Conservation (phyloP, 2,797 vertebrate genomes). For the Triplophysa yarkandensis region DNA sequence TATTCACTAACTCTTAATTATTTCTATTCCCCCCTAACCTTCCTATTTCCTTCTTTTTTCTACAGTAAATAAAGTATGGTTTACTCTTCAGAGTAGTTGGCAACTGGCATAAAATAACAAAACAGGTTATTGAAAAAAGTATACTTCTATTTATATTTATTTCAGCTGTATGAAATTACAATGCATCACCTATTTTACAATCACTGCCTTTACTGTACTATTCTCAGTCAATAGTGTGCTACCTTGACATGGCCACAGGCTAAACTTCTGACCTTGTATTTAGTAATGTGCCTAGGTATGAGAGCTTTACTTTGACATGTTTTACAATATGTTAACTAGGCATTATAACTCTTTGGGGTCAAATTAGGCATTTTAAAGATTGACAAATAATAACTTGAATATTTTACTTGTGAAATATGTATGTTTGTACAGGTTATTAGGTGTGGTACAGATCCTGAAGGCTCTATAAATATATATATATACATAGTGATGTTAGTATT, state of each 20-base stretch:
- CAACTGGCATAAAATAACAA: no score
- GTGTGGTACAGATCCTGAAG: slow-evolving; percentile 34
- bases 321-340: slow-evolving; percentile 17
- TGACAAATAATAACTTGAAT: slow-evolving; percentile 1
- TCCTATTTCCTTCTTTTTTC: no score
- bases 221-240: slow-evolving; percentile 18
- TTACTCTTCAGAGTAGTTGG: no score
- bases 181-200: neutral
- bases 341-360: slow-evolving; percentile 4
- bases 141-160: slow-evolving; percentile 14
- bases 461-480: neutral
- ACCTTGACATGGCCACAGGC: slow-evolving; percentile 31
- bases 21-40: neutral
- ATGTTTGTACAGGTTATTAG: slow-evolving; percentile 23
- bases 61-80: no score
- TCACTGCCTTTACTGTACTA: slow-evolving; percentile 13
- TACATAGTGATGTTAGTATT: slow-evolving; percentile 19
- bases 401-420: slow-evolving; percentile 11
- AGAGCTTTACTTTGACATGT: slow-evolving; percentile 19
- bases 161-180: neutral
- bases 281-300: slow-evolving; percentile 25
- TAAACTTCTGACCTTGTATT: slow-evolving; percentile 10
- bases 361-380: slow-evolving; percentile 7
- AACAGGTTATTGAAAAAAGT: no score
- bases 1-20: neutral